Evolutionary conservation across 2,113 vertebrate species (phyloP), one percentile per base, ranked within the genome.

Genomic region (Halichoeres trimaculatus): DNA sequence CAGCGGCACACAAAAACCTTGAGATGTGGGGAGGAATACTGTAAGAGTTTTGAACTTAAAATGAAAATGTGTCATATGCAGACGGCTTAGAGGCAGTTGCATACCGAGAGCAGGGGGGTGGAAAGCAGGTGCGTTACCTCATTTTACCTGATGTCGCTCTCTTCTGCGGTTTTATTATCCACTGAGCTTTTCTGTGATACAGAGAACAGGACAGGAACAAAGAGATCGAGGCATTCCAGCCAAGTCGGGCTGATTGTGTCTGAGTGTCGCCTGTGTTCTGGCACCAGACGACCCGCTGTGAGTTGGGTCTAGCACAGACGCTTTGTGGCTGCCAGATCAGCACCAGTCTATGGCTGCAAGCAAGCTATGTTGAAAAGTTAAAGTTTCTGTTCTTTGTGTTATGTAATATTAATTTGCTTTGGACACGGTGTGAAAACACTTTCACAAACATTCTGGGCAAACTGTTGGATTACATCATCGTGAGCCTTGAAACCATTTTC

Each of bases 221-320:
- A 59, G 53, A 22, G 38, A 75, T 80, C 59, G 76, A 47, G 80
- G 69, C 73, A 62, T 69, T 66, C 50, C 43, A 62, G 76, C 70
- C 61, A 74, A 76, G 35, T 68, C 50, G 24, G 50, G 53, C 62
- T 60, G 70, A 55, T 71, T 65, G 56, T 68, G 78, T 41, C 68
- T 4, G 71, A 75, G 77, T 23, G 48, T 71, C 19, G 17, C 17
- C 73, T 64, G 63, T 53, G 54, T 62, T 69, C 61, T 65, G 69
- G 65, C 76, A 62, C 68, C 60, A 78, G 53, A 52, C 69, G 38
- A 77, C 69, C 52, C 61, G 52, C 74, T 58, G 60, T 40, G 69
- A 79, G 57, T 74, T 75, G 59, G 40, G 58, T 62, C 63, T 84
- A 58, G 59, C 70, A 74, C 70, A 36, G 36, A 24, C 34, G 55